Conservation (phyloP, 2,113 vertebrate species). For the Gobiocypris rarus region DNA sequence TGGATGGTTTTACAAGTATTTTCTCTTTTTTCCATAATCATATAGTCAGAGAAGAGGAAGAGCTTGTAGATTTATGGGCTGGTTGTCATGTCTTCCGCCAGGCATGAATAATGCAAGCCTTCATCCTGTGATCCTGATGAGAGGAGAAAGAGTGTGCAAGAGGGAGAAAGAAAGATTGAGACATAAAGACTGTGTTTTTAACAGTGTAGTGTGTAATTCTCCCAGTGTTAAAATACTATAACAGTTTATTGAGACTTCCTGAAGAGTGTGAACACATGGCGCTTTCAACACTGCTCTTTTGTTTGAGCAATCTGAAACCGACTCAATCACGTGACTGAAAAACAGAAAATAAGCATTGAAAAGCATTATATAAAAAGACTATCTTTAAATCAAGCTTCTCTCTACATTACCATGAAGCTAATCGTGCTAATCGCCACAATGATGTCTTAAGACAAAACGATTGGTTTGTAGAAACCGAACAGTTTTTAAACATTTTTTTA, state of each 20-base stretch:
- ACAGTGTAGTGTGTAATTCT: constrained; percentile 1
- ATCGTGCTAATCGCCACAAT: too few species aligned
- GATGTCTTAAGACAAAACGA: too few species aligned
- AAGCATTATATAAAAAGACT: background rate
- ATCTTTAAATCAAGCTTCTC: background rate
- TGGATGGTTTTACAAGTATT: constrained; percentile 16
- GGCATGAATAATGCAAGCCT: constrained; percentile 51
- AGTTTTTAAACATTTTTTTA: too few species aligned
- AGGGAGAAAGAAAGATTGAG: constrained; percentile 12
- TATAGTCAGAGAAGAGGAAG: background rate
- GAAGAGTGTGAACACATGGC: background rate
- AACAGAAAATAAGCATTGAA: background rate
- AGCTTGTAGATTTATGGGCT: constrained; percentile 35
- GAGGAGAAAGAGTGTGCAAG: background rate
- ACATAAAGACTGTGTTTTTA: constrained; percentile 23
- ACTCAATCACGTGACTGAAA: background rate
- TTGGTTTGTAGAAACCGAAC: too few species aligned
- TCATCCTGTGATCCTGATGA: constrained; percentile 34
- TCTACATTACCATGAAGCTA: background rate
- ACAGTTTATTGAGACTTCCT: background rate
- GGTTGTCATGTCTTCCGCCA: constrained; percentile 41
- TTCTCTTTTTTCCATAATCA: constrained; percentile 16
- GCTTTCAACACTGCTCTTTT: background rate
- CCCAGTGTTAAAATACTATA: background rate
- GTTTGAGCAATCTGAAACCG: background rate